Percentiles rank a stretch among this genome's conserved stretches.
These are phyloP conservation scores for Camponotus vicinus DNA, from an alignment of 1,140 invertebrate genomes.

Conservation along the genomic window DNA sequence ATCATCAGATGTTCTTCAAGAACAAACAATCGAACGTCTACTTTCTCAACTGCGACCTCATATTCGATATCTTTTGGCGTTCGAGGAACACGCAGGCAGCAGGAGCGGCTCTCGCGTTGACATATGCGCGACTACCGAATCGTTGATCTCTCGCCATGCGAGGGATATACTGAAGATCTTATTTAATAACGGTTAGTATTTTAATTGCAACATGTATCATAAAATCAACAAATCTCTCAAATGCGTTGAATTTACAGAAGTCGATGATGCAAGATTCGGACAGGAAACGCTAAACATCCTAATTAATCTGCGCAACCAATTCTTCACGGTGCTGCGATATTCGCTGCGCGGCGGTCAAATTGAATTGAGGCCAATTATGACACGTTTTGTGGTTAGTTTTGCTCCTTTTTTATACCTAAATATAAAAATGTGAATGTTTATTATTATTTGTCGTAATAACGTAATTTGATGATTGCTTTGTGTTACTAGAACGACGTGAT, in stretches of 20 bases:
- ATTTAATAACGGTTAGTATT: conserved; percentile 71
- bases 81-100: conserved; percentile 51
- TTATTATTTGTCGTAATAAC: background rate
- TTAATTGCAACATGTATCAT: conserved; percentile 7
- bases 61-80: conserved; percentile 66
- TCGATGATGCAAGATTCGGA: conserved; percentile 72
- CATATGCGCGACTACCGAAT: conserved; percentile 75
- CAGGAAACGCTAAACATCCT: conserved; percentile 68
- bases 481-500: conserved; percentile 65
- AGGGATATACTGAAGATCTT: conserved; percentile 66
- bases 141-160: conserved; percentile 52
- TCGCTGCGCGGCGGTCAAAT: conserved; percentile 70
- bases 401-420: background rate
- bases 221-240: conserved; percentile 1
- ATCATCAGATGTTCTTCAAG: conserved; percentile 63
- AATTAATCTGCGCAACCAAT: conserved; percentile 71
- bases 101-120: conserved; percentile 70
- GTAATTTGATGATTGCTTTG: conserved; percentile 33
- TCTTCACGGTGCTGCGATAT: conserved; percentile 74
- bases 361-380: conserved; percentile 71
- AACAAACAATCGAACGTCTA: conserved; percentile 72
- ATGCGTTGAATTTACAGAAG: conserved; percentile 61
- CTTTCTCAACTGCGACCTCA: conserved; percentile 70
- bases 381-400: conserved; percentile 73
- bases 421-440: background rate